Conservation (phyloP, 2,888 invertebrate species). For the Vanessa cardui region DNA sequence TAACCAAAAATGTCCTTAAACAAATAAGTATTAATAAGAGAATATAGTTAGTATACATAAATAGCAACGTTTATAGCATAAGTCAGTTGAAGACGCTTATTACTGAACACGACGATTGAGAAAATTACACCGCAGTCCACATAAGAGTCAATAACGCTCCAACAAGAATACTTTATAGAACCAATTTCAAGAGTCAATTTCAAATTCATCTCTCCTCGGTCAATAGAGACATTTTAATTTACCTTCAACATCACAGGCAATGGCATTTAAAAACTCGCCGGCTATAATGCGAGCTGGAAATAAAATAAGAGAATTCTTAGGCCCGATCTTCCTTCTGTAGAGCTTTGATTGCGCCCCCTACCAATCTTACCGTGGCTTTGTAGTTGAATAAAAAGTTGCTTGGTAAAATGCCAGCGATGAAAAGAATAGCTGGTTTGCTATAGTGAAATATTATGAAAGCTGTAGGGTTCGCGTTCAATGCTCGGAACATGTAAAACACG, state of each 20-base stretch:
- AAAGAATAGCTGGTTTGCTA: constrained; percentile 66
- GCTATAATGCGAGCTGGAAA: constrained; percentile 59
- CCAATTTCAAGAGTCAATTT: constrained; percentile 39
- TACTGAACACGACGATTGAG: neutral
- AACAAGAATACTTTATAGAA: constrained; percentile 32
- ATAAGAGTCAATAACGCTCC: constrained; percentile 29
- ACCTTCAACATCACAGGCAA: constrained; percentile 48
- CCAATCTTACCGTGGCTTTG: constrained; percentile 60
- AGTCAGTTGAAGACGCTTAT: neutral
- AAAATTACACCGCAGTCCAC: constrained; percentile 25
- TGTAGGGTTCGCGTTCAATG: constrained; percentile 53
- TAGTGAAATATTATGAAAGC: constrained; percentile 65
- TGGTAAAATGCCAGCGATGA: constrained; percentile 77
- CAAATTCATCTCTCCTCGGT: constrained; percentile 37
- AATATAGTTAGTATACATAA: neutral
- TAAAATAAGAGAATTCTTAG: constrained; percentile 62
- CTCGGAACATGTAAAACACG: constrained; percentile 35
- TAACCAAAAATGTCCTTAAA: too few species aligned
- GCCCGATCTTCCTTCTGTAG: constrained; percentile 61
- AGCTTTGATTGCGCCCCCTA: constrained; percentile 73
- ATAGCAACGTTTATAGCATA: neutral
- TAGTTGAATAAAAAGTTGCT: constrained; percentile 74
- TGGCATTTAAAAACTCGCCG: constrained; percentile 58
- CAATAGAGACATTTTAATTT: constrained; percentile 46
- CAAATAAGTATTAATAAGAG: too few species aligned